phyloP scores from a whole-genome alignment of 2,113 vertebrate species.

The Gnathonemus longibarbis region DNA sequence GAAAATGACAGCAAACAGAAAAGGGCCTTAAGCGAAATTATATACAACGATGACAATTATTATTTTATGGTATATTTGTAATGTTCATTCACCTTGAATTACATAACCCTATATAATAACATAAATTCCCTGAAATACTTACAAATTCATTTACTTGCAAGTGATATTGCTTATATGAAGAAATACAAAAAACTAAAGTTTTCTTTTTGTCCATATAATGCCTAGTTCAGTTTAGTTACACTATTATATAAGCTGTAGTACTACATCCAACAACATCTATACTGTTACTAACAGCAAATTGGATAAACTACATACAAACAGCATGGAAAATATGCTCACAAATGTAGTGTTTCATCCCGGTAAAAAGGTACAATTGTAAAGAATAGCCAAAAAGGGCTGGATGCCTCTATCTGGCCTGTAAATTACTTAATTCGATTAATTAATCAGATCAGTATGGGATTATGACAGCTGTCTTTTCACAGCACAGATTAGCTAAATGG shows the following conservation, averaged over 20 bases:
- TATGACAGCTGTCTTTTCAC: slow-evolving; percentile 1
- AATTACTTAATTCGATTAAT: slow-evolving; percentile 11
- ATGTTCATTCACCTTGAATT: neutral
- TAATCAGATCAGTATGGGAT: neutral
- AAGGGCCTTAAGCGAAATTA: neutral
- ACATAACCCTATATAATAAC: neutral
- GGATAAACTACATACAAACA: neutral
- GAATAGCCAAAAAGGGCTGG: neutral
- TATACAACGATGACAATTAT: neutral
- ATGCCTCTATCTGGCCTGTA: neutral
- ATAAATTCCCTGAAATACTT: neutral
- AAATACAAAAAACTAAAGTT: neutral
- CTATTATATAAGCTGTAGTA: neutral
- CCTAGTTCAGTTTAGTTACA: neutral
- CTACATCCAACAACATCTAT: neutral
- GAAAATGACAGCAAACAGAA: neutral
- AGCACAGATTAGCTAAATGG: neutral
- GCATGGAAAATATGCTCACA: neutral
- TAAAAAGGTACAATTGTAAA: neutral
- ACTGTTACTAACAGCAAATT: neutral
- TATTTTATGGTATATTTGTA: neutral
- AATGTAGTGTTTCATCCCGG: neutral
- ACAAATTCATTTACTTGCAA: neutral
- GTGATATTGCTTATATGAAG: neutral
- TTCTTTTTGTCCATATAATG: neutral